Base-by-base conservation (phyloP, 2,797 vertebrate species). In the Anguilla marmorata region DNA sequence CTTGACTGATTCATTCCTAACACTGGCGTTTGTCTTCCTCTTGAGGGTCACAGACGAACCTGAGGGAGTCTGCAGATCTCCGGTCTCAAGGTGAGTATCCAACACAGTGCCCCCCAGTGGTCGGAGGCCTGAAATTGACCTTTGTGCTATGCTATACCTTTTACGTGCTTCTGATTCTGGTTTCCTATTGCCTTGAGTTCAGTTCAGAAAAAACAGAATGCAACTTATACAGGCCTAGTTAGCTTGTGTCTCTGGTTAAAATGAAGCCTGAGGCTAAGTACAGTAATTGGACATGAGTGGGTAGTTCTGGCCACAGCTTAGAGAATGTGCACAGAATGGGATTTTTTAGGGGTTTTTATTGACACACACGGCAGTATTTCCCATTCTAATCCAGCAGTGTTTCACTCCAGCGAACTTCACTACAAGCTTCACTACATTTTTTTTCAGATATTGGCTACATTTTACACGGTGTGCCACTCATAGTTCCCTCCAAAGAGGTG, bases 31-130 rank as follows among this genome's bases (percentile, higher is more conserved):
- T 95, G 85, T 96, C 54, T 88, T 86, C 45, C 85, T 88, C 87
- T 86, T 58, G 83, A 98, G 98, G 98, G 97, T 98, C 98, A 86
- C 98, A 99, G 97, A 99, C 97, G 97, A 99, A 99, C 96, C 97
- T 99, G 98, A 98, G 98, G 96, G 98, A 99, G 96, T 98, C 98
- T 93, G 97, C 97, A 96, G 98, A 99, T 96, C 98, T 99, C 95
- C 97, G 98, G 94, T 98, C 98, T 96, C 98, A 99, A 97, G 98
- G 98, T 98, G 90, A 95, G 97, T 72, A 66, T 95, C 94, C 93
- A 95, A 95, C 95, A 0, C 95, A 96, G 94, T 48, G 9, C 27
- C 45, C 12, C 37, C 72, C 54, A 69, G 19, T 76, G 69, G 30
- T 8, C 11, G 21, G 83, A 76, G 83, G 30, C 33, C 12, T 48